Evolutionary conservation across 2,888 invertebrate species (phyloP).

Genomic region (Bhutanitis thaidina): DNA sequence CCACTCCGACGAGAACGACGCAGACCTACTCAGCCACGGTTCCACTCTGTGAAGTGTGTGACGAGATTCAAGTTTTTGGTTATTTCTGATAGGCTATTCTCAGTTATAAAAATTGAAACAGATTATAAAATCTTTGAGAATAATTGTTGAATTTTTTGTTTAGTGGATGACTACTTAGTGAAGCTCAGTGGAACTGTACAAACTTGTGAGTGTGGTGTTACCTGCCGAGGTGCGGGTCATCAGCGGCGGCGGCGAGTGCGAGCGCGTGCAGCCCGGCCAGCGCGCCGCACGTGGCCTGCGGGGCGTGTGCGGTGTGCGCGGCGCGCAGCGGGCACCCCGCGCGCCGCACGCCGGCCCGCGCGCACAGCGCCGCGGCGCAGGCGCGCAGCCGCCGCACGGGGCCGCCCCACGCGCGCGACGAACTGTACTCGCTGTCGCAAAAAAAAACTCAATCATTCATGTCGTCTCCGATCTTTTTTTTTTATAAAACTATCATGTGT

Average conservation of each 20-base stretch:
- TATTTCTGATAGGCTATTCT: too few species aligned
- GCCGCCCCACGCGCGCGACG: slow-evolving; percentile 83
- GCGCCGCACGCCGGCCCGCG: slow-evolving; percentile 43
- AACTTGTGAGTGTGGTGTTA: too few species aligned
- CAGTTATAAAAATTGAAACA: too few species aligned
- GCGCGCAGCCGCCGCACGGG: slow-evolving; percentile 88
- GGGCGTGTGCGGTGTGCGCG: slow-evolving; percentile 50
- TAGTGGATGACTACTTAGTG: too few species aligned
- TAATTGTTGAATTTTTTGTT: too few species aligned
- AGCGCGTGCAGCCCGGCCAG: slow-evolving; percentile 71
- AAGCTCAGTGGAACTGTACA: too few species aligned
- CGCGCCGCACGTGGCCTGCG: slow-evolving; percentile 83
- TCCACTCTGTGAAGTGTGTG: slow-evolving; percentile 30
- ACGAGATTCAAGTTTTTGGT: background rate
- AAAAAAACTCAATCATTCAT: background rate
- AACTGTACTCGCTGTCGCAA: slow-evolving; percentile 87
- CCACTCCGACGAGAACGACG: slow-evolving; percentile 28
- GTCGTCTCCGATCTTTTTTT: too few species aligned
- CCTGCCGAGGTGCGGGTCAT: slow-evolving; percentile 83
- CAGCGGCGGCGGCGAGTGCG: slow-evolving; percentile 48
- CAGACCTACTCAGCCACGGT: slow-evolving; percentile 31
- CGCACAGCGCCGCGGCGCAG: slow-evolving; percentile 85
- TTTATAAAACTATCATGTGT: too few species aligned
- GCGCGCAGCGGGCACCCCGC: slow-evolving; percentile 64
- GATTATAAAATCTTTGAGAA: too few species aligned